A percentile compares a stretch with the other conserved stretches of the same genome.
Conservation (phyloP, 2,888 invertebrate genomes). For the Meliscaeva auricollis region DNA sequence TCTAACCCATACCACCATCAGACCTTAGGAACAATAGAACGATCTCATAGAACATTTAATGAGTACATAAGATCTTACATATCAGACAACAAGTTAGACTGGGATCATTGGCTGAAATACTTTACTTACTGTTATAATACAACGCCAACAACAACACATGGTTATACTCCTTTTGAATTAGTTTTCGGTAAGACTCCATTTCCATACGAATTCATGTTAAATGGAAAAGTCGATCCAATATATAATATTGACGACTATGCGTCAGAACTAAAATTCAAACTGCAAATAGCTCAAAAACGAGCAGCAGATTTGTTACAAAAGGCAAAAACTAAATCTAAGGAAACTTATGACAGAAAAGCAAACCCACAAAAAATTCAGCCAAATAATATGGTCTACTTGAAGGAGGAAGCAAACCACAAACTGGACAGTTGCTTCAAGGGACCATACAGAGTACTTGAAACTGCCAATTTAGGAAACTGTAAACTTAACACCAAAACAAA, state of each 20-base stretch:
- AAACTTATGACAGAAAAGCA: not conserved
- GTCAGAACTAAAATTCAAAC: not conserved
- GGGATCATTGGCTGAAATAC: conserved; percentile 38
- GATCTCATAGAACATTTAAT: conserved; percentile 34
- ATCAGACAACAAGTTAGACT: conserved; percentile 40
- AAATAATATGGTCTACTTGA: not conserved
- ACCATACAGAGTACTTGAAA: not conserved
- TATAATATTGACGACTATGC: not conserved
- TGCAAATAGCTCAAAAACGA: not conserved
- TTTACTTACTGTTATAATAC: conserved; percentile 49
- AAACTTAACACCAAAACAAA: not conserved
- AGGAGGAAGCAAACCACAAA: not conserved
- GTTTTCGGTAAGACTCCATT: not conserved
- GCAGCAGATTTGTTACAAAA: not conserved
- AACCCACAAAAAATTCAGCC: not conserved
- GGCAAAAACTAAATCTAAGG: not conserved
- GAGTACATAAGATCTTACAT: conserved; percentile 60
- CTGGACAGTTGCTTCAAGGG: not conserved
- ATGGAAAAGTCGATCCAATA: not conserved
- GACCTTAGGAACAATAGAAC: not conserved
- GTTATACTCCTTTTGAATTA: not conserved
- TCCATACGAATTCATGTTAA: not conserved
- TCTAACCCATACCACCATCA: not conserved
- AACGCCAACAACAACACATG: conserved; percentile 35
- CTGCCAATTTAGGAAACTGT: not conserved